These are phyloP conservation scores for Lytechinus pictus DNA, from an alignment of 35 echinoderm and acorn worm genomes.

Conservation along the genomic window DNA sequence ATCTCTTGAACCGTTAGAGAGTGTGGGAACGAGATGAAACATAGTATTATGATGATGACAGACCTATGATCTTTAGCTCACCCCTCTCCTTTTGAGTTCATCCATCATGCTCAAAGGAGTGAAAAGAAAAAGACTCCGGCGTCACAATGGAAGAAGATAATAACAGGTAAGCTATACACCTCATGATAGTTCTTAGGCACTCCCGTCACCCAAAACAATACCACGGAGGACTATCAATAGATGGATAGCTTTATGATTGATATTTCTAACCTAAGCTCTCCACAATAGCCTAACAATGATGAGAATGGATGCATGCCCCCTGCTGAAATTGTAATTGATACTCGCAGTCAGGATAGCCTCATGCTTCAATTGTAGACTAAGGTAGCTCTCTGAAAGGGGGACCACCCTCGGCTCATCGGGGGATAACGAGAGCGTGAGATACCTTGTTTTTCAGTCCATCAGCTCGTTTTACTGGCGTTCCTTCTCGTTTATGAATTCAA, in stretches of 20 bases:
- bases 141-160: background rate
- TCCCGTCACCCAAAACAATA: background rate
- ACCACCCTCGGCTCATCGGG: background rate
- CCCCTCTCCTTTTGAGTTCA: background rate
- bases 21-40: conserved; percentile 1
- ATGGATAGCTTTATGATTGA: background rate
- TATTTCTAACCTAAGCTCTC: conserved; percentile 3
- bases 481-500: background rate
- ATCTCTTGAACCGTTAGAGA: background rate
- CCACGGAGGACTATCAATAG: background rate
- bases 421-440: conserved; percentile 7
- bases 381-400: background rate
- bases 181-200: background rate
- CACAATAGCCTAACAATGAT: background rate
- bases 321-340: background rate
- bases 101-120: background rate
- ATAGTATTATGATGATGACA: background rate
- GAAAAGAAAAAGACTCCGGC: background rate
- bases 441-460: background rate
- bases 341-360: background rate
- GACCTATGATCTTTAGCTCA: background rate
- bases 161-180: background rate
- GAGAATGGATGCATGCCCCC: background rate
- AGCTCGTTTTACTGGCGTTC: background rate
- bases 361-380: background rate